Percentiles rank a stretch among this genome's conserved stretches.
These are phyloP conservation scores for Gonatopus flavifemur DNA, from an alignment of 1,140 invertebrate genomes.

Conservation along the genomic window DNA sequence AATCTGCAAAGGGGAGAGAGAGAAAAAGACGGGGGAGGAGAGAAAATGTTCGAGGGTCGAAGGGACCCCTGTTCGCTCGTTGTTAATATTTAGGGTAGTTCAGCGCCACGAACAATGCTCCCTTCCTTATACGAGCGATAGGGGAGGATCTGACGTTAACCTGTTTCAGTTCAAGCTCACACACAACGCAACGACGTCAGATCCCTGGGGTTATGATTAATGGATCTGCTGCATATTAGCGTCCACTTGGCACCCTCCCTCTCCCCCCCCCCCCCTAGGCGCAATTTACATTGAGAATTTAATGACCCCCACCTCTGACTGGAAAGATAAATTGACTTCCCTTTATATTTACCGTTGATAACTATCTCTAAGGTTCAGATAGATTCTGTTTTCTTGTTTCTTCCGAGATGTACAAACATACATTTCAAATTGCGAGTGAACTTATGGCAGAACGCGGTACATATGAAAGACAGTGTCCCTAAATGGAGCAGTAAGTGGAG, in stretches of 20 bases:
- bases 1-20: constrained; percentile 6
- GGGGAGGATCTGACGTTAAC: constrained; percentile 43
- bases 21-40: constrained; percentile 13
- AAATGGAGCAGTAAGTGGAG: constrained; percentile 30
- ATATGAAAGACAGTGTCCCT: constrained; percentile 34
- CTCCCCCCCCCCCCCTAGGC: constrained; percentile 5
- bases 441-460: background rate
- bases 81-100: constrained; percentile 55
- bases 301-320: constrained; percentile 46
- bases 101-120: constrained; percentile 45
- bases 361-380: constrained; percentile 14
- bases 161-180: constrained; percentile 42
- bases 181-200: constrained; percentile 7
- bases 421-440: background rate
- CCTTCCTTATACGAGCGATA: constrained; percentile 26
- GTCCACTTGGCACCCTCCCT: constrained; percentile 41
- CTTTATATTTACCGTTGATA: constrained; percentile 17
- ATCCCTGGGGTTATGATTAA: constrained; percentile 50
- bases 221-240: constrained; percentile 51
- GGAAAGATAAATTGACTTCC: constrained; percentile 49
- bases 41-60: constrained; percentile 36
- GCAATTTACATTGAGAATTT: constrained; percentile 51
- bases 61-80: constrained; percentile 51
- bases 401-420: background rate
- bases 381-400: background rate